Evolutionary conservation across 2,888 invertebrate genomes (phyloP), one percentile per base, ranked within the genome.

Genomic region (Parnassius glacialis): DNA sequence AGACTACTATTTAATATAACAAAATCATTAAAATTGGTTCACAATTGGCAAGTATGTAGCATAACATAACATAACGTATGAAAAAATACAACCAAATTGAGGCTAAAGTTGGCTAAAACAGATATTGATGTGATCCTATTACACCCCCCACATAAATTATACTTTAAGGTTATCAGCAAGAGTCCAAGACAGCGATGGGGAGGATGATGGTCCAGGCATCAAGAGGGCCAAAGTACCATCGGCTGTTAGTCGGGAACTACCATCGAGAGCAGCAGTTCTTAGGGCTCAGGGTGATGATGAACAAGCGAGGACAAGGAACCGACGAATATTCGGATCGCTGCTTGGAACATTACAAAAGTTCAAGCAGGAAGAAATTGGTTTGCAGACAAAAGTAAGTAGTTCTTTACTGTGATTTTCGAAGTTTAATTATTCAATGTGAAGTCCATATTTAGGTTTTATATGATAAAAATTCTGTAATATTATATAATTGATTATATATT

Each of bases 341-440:
- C 87, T 99, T 59, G 99, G 99, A 5, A 99, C 99, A 12, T 86
- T 99, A 71, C 97, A 98, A 80, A 97, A 97, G 83, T 99, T 99
- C 83, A 96, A 97, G 75, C 97, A 97, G 78, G 98, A 99, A 79
- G 98, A 98, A 87, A 97, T 97, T 62, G 95, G 95, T 61, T 89
- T 97, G 68, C 97, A 97, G 84, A 95, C 96, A 73, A 97, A 96
- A 92, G 90, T 89, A 59, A 56, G 52, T 57, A 47, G 34, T 34
- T 34, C 34, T 34, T 34, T 5, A 34, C 7, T 7, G 25, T 25
- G 34, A 34, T 34, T 34, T 34, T 5, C 7, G 7, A 34, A 34
- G 34, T 34, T 34, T 34, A 34, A 34, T 34, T 3, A 34, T 34
- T 34, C 34, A 34, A 7, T 0, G 7, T 34, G 5, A 34, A 34